Evolutionary conservation across 2,113 vertebrate species (phyloP).

Genomic region (Neotoma lepida): DNA sequence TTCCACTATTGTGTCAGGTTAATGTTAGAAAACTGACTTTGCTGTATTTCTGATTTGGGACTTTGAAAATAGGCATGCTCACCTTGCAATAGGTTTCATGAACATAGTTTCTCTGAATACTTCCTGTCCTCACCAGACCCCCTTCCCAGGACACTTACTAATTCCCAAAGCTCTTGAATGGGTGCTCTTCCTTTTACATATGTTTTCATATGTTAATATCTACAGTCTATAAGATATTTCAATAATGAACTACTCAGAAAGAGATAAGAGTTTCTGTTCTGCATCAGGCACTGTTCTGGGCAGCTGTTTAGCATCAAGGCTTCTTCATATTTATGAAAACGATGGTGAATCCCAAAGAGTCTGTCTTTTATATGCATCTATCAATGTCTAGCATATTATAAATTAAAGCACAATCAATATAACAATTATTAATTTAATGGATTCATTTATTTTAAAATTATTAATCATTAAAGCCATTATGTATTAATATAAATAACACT

Average conservation of each 20-base stretch:
- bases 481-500: neutral
- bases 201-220: neutral
- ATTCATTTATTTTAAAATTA: slow-evolving; percentile 13
- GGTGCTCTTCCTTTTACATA: neutral
- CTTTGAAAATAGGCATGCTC: neutral
- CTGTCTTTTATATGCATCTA: neutral
- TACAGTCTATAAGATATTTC: neutral
- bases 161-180: neutral
- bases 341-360: neutral
- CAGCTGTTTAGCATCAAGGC: neutral
- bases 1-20: neutral
- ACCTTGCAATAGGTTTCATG: neutral
- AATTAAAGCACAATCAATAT: neutral
- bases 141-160: neutral
- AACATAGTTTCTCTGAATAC: neutral
- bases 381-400: neutral
- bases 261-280: neutral
- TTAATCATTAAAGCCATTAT: neutral
- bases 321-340: neutral
- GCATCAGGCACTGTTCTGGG: neutral
- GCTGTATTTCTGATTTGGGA: neutral
- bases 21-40: neutral
- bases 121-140: neutral
- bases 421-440: neutral
- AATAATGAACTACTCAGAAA: neutral